phyloP scores from a whole-genome alignment of 2,797 vertebrate species.

The Galagoides demidoff region DNA sequence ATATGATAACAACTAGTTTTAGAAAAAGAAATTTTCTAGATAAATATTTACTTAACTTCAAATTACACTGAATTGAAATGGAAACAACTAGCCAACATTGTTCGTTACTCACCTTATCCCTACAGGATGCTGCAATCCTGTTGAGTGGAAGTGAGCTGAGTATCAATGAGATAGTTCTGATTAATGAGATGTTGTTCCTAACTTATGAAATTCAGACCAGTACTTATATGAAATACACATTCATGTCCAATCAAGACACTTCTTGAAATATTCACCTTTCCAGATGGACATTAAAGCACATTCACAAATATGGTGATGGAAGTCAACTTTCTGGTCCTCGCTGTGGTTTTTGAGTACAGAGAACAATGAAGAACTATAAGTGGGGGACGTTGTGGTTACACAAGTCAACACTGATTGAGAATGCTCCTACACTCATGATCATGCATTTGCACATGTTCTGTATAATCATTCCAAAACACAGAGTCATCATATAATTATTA shows the following conservation, averaged over 20 bases:
- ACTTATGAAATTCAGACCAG: background rate
- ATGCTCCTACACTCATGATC: background rate
- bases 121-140: accelerated
- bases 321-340: background rate
- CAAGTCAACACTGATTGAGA: too few relatives aligned
- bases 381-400: background rate
- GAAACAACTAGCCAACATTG: background rate
- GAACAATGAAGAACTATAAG: background rate
- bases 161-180: background rate
- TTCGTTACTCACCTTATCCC: background rate
- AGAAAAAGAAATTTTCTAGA: background rate
- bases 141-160: background rate
- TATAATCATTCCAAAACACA: background rate
- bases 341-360: background rate
- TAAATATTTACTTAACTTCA: background rate
- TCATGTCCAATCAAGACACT: background rate
- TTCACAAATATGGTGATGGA: background rate
- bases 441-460: background rate
- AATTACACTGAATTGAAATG: background rate
- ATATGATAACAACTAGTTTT: background rate
- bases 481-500: background rate
- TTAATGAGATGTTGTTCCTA: background rate
- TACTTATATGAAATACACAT: background rate
- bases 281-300: background rate
- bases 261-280: background rate